A percentile compares a stretch with the other conserved stretches of the same genome.
phyloP scores from a whole-genome alignment of 2,888 invertebrate genomes.

The Trypoxylon attenuatum region DNA sequence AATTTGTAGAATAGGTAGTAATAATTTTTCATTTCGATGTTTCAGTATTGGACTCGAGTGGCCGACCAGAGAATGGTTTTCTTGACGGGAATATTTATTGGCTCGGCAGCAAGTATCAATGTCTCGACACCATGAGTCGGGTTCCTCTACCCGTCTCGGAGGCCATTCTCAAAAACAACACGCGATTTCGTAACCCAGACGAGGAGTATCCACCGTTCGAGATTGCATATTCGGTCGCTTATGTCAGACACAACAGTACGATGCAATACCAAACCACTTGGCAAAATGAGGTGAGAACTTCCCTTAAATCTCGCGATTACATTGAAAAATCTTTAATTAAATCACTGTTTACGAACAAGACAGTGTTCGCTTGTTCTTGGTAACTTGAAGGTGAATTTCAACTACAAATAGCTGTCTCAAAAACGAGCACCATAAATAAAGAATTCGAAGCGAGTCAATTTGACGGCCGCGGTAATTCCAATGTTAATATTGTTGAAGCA shows the following conservation, averaged over 20 bases:
- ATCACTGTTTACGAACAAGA: too few relatives aligned
- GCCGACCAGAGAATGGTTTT: slow-evolving; percentile 77
- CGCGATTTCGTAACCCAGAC: slow-evolving; percentile 58
- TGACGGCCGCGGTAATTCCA: too few relatives aligned
- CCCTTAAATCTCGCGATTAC: background rate
- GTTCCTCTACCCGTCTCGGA: slow-evolving; percentile 61
- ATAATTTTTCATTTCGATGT: background rate
- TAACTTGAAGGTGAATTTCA: too few relatives aligned
- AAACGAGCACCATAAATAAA: too few relatives aligned
- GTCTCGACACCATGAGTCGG: slow-evolving; percentile 72
- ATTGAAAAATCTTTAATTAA: background rate
- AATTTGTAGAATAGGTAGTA: too few relatives aligned
- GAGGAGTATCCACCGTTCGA: slow-evolving; percentile 73
- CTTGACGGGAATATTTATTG: slow-evolving; percentile 79
- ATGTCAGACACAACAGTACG: slow-evolving; percentile 74
- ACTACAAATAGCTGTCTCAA: too few relatives aligned
- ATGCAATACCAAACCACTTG: slow-evolving; percentile 72
- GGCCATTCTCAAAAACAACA: slow-evolving; percentile 55
- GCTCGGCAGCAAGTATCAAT: slow-evolving; percentile 77
- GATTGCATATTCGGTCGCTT: slow-evolving; percentile 70
- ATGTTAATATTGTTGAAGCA: too few relatives aligned
- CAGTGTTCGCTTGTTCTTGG: too few relatives aligned
- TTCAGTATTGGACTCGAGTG: slow-evolving; percentile 79
- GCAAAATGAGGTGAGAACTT: slow-evolving; percentile 70
- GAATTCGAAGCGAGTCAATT: too few relatives aligned